Base-by-base conservation (phyloP, 2,797 vertebrate species). In the Dallia pectoralis region DNA sequence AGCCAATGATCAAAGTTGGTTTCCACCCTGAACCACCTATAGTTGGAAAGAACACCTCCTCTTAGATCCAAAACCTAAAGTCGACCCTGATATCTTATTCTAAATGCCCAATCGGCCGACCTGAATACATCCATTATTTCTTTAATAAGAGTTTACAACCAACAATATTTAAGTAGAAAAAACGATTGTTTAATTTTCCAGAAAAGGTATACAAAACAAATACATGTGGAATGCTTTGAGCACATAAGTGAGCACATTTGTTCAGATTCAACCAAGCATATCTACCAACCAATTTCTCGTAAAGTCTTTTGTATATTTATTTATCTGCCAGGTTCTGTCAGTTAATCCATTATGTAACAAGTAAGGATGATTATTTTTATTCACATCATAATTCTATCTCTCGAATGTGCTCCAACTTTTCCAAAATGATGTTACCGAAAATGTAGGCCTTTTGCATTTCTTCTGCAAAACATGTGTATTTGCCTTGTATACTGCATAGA, bases 1-100 rank as follows among this genome's bases (percentile, higher is more conserved):
- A 86, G 92, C 97, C 97, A 99, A 56, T 98, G 97, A 84, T 99
- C 97, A 70, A 92, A 96, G 82, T 99, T 99, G 0, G 96, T 97
- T 89, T 99, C 95, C 32, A 99, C 95, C 84, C 89, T 92, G 90
- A 89, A 99, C 97, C 97, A 99, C 78, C 97, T 98, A 30, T 5
- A 78, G 77, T 11, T 87, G 19, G 75, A 77, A 0, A 51, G 1
- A 56, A 66, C 25, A 22, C 4, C 15, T 67, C 1, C n/a, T n/a
- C n/a, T n/a, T n/a, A 67, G 22, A 44, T 32, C 30, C 29, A 30
- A 4, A 18, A 18, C 30, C 29, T 30, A 63, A 29, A 63, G 30
- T 30, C 14, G 14, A 62, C 25, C 30, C 29, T 11, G n/a, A 9
- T 22, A 56, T 56, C 53, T 56, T 56, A 56, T 25, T 56, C 12